Base-by-base conservation (phyloP, 2,888 invertebrate species). In the Scelioninae gen. 2 region DNA sequence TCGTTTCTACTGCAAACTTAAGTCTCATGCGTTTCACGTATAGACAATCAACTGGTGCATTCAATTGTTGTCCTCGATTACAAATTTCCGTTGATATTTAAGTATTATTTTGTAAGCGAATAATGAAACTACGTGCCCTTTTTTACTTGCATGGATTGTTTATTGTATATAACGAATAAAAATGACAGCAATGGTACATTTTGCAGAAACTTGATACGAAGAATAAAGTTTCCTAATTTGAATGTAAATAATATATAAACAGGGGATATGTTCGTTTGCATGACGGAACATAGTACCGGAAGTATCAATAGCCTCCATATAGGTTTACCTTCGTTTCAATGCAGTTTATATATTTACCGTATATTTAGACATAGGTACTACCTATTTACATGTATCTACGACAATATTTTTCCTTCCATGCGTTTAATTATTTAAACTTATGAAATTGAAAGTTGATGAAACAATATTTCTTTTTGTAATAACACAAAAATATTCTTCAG, bases 161-260 rank as follows among this genome's bases (percentile, higher is more conserved):
- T 43, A 57, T 48, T 48, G 33, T 50, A 64, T 5, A 63, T 43
- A 52, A 11, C 52, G 22, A 60, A 15, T 31, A 60, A 65, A 41
- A 60, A 52, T 71, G 28, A 65, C 50, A 55, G 48, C 33, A 43
- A 46, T 35, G 19, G 33, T 53, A 46, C 13, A 72, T 65, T 65
- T 52, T 65, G 28, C 53, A 72, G 71, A 65, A 72, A 72, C 37
- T 35, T 58, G 65, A 72, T 72, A 53, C 45, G 31, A 16, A 63
- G 55, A 60, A 67, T 57, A 67, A 67, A 57, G 61, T 73, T 73
- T 67, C 67, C 50, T 57, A 73, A 58, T 73, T 63, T 58, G 22
- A 63, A 63, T 58, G 68, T 73, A 63, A 73, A 73, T 73, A 73
- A 73, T 68, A 68, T 73, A 73, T 73, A 48, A 63, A 68, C 46